Evolutionary conservation across 2,888 invertebrate genomes (phyloP).

Genomic region (Trisateles emortualis): DNA sequence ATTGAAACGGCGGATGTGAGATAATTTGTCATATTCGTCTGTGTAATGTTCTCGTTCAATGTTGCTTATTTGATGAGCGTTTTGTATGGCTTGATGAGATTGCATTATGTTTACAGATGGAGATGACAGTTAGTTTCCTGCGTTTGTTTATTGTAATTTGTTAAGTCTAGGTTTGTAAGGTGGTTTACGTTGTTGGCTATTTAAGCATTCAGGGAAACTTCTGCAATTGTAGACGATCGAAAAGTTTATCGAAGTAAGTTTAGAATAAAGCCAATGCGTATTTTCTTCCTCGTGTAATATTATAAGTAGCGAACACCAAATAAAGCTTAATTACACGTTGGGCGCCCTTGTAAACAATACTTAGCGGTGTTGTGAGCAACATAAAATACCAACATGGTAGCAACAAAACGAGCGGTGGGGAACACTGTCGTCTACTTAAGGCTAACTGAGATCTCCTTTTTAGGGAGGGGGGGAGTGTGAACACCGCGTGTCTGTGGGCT

Average conservation of each 20-base stretch:
- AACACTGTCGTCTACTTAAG: constrained; percentile 68
- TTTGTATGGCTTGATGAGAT: constrained; percentile 32
- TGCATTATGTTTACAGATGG: constrained; percentile 36
- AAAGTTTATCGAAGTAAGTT: background rate
- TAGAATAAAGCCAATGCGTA: background rate
- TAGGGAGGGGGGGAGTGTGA: constrained; percentile 75
- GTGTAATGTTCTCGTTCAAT: constrained; percentile 38
- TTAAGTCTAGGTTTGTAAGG: background rate
- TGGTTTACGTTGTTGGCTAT: background rate
- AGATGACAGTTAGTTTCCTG: constrained; percentile 37
- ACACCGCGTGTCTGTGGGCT: constrained; percentile 74
- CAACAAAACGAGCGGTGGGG: constrained; percentile 60
- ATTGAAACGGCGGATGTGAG: constrained; percentile 64
- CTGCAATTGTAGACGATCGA: background rate
- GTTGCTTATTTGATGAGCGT: constrained; percentile 17
- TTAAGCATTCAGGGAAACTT: background rate
- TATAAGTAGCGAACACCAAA: constrained; percentile 29
- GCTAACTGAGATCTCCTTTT: constrained; percentile 80
- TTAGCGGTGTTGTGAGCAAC: constrained; percentile 47
- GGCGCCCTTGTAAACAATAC: constrained; percentile 50
- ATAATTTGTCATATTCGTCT: constrained; percentile 54
- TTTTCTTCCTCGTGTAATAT: background rate
- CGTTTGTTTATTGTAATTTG: constrained; percentile 21
- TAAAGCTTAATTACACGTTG: constrained; percentile 46
- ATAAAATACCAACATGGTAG: constrained; percentile 51